phyloP scores from a whole-genome alignment of 2,113 vertebrate species.

The Engystomops pustulosus region DNA sequence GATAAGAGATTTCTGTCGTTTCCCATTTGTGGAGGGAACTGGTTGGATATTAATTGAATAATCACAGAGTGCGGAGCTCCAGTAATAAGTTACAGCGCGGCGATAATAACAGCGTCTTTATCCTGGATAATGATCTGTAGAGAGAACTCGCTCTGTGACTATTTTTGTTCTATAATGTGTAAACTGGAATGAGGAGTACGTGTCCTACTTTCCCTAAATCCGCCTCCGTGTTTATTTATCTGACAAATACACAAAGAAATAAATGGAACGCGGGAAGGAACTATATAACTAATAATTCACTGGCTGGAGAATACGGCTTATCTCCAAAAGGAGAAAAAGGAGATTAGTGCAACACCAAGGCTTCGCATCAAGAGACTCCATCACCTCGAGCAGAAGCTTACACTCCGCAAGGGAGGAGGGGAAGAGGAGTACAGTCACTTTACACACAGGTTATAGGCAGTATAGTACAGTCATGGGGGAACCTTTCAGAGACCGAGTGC shows the following conservation, averaged over 20 bases:
- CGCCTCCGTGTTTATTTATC: constrained; percentile 38
- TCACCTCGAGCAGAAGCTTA: constrained; percentile 40
- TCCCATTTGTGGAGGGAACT: background rate
- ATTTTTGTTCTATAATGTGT: background rate
- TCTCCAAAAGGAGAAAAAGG: constrained; percentile 16
- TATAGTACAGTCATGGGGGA: too few species aligned
- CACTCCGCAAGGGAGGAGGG: background rate
- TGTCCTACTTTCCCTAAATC: constrained; percentile 35
- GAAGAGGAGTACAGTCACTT: background rate
- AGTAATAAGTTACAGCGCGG: constrained; percentile 6
- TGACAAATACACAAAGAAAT: constrained; percentile 33
- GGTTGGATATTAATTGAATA: constrained; percentile 21
- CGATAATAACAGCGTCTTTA: background rate
- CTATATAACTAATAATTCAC: constrained; percentile 29
- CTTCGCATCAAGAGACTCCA: constrained; percentile 16
- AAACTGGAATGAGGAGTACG: background rate
- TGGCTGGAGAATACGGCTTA: constrained; percentile 41
- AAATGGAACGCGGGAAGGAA: constrained; percentile 39
- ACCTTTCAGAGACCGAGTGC: too few species aligned
- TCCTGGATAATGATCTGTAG: constrained; percentile 30
- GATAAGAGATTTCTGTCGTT: background rate
- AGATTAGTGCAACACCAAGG: constrained; percentile 33
- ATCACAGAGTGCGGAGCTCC: background rate
- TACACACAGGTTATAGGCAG: too few species aligned
- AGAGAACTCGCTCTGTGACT: background rate